phyloP scores from a whole-genome alignment of 2,113 vertebrate species.

The Oenanthe melanoleuca region DNA sequence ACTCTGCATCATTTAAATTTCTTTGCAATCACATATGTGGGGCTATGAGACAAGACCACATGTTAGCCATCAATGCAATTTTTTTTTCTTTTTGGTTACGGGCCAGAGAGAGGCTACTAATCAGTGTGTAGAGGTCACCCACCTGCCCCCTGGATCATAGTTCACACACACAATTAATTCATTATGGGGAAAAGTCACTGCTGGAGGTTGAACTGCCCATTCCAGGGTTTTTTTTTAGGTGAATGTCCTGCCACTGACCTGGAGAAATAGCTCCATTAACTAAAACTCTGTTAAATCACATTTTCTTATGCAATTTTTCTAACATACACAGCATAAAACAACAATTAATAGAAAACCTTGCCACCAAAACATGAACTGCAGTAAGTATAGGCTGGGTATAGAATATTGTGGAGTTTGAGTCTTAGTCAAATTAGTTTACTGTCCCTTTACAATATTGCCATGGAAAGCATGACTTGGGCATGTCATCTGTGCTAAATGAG shows the following conservation, averaged over 20 bases:
- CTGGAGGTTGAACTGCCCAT: slow-evolving; percentile 78
- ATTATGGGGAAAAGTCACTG: slow-evolving; percentile 80
- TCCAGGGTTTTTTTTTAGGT: slow-evolving; percentile 68
- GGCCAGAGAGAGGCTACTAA: slow-evolving; percentile 82
- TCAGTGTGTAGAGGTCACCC: slow-evolving; percentile 82
- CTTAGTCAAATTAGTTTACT: background rate
- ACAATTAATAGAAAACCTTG: background rate
- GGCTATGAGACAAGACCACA: slow-evolving; percentile 73
- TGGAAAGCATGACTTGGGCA: background rate
- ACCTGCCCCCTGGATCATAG: slow-evolving; percentile 84
- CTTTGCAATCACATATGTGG: slow-evolving; percentile 25
- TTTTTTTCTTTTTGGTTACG: slow-evolving; percentile 76
- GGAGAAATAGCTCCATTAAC: slow-evolving; percentile 75
- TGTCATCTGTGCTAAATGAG: background rate
- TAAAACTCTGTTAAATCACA: slow-evolving; percentile 70
- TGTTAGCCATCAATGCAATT: slow-evolving; percentile 80
- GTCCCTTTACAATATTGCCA: background rate
- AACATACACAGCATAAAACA: background rate
- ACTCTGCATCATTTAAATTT: slow-evolving; percentile 51
- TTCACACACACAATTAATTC: slow-evolving; percentile 88
- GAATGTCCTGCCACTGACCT: slow-evolving; percentile 83
- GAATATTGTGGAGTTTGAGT: background rate
- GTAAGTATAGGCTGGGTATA: background rate
- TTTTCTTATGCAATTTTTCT: slow-evolving; percentile 64
- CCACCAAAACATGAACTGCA: background rate